A percentile compares a stretch with the other conserved stretches of the same genome.
phyloP scores from a whole-genome alignment of 2,113 vertebrate genomes.

The Crypturellus undulatus region DNA sequence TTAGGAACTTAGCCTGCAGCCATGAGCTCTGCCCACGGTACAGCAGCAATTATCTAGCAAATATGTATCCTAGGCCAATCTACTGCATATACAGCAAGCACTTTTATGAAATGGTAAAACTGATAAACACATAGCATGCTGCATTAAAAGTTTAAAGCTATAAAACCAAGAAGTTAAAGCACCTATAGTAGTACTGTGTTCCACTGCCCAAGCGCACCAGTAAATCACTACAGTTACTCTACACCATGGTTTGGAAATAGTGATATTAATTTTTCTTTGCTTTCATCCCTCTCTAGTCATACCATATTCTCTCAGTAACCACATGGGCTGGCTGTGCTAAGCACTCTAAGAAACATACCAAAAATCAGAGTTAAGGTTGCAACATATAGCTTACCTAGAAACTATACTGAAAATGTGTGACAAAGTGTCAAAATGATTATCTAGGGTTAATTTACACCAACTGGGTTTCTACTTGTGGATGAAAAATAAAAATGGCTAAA shows the following conservation, averaged over 20 bases:
- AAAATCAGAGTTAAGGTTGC: not conserved
- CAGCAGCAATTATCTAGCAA: not conserved
- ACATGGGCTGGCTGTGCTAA: not conserved
- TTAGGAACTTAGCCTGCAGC: not conserved
- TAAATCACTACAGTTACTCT: not conserved
- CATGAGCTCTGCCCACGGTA: not conserved
- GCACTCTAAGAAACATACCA: accelerated
- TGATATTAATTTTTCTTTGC: not conserved
- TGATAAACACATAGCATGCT: not conserved
- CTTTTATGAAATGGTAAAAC: not conserved
- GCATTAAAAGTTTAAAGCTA: not conserved
- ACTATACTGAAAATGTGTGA: not conserved
- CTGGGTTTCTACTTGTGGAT: not conserved
- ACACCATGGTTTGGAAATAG: not conserved
- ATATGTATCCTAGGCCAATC: not conserved
- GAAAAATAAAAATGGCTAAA: not conserved
- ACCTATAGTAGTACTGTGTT: not conserved
- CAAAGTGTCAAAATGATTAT: not conserved
- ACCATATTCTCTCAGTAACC: not conserved
- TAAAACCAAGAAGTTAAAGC: not conserved
- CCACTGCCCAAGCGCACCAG: not conserved
- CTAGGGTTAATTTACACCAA: not conserved
- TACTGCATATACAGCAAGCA: not conserved
- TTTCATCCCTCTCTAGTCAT: not conserved
- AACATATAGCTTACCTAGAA: not conserved